A percentile compares a stretch with the other conserved stretches of the same genome.
phyloP scores from a whole-genome alignment of 2,797 vertebrate genomes.

The Typhlichthys eigenmanni region DNA sequence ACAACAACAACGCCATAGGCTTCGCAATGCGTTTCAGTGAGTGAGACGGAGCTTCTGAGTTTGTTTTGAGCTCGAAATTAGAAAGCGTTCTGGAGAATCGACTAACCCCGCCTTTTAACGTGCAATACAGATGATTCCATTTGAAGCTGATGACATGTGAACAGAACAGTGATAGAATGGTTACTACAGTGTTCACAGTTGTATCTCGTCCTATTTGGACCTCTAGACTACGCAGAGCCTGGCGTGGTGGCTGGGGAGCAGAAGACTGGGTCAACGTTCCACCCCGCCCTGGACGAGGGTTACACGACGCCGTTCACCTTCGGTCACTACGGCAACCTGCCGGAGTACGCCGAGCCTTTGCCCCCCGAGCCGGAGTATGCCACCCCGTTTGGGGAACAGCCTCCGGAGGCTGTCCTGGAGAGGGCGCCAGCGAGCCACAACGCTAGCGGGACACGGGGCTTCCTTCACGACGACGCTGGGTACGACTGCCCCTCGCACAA shows the following conservation, averaged over 20 bases:
- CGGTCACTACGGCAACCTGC: constrained; percentile 77
- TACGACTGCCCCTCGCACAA: constrained; percentile 79
- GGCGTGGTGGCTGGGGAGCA: constrained; percentile 65
- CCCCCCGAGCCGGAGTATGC: constrained; percentile 85
- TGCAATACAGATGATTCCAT: not conserved
- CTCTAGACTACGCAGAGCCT: constrained; percentile 83
- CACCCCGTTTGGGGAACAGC: constrained; percentile 79
- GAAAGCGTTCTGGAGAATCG: no score
- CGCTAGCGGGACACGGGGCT: not conserved
- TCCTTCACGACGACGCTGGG: constrained; percentile 17
- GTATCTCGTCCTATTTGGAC: constrained; percentile 23
- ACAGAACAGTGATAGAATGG: not conserved
- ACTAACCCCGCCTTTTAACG: no score
- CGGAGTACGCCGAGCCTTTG: constrained; percentile 84
- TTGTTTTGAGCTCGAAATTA: no score
- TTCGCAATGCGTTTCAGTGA: no score
- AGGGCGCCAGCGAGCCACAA: not conserved
- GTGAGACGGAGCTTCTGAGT: no score
- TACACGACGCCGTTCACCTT: constrained; percentile 81
- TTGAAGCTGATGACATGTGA: not conserved
- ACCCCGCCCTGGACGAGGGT: constrained; percentile 73
- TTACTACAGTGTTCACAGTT: constrained; percentile 3
- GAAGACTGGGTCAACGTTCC: constrained; percentile 80
- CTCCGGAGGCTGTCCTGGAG: constrained; percentile 26
- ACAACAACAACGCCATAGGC: no score